Conservation (phyloP, 1,140 invertebrate species). For the Drosophila nigromelanica region DNA sequence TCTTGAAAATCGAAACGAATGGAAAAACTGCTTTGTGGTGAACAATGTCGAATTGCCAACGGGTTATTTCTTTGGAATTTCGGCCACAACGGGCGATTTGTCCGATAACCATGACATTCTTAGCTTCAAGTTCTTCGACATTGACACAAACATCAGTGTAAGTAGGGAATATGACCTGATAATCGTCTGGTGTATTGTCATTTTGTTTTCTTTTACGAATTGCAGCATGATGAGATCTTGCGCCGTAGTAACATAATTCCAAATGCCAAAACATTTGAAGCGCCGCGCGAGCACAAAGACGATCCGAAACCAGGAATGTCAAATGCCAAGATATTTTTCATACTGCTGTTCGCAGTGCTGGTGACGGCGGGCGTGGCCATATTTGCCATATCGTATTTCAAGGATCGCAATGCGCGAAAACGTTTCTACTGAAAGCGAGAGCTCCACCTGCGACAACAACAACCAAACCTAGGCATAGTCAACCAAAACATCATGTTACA, state of each 20-base stretch:
- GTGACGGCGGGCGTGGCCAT: conserved; percentile 91
- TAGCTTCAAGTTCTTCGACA: conserved; percentile 94
- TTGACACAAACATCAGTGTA: conserved; percentile 91
- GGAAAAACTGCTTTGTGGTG: conserved; percentile 97
- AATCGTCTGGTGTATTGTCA: neutral
- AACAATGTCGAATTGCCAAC: conserved; percentile 96
- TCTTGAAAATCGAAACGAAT: conserved; percentile 95
- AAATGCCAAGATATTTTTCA: conserved; percentile 94
- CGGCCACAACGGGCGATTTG: conserved; percentile 98
- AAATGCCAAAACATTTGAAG: conserved; percentile 91
- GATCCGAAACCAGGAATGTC: conserved; percentile 93
- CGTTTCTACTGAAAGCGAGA: conserved; percentile 90
- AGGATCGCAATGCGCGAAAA: conserved; percentile 95
- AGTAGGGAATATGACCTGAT: conserved; percentile 52
- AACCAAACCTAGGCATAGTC: conserved; percentile 49
- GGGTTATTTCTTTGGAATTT: conserved; percentile 97
- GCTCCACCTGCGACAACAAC: conserved; percentile 28
- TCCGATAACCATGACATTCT: conserved; percentile 99
- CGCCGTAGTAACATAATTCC: conserved; percentile 91
- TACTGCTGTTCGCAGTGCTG: conserved; percentile 92
- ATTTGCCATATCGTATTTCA: conserved; percentile 95
- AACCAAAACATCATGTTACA: conserved; percentile 36
- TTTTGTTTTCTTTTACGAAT: conserved; percentile 44
- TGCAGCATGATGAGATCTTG: conserved; percentile 87
- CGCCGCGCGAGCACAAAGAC: conserved; percentile 94